Conservation (phyloP, 2,888 invertebrate species). For the Pyralis farinalis region DNA sequence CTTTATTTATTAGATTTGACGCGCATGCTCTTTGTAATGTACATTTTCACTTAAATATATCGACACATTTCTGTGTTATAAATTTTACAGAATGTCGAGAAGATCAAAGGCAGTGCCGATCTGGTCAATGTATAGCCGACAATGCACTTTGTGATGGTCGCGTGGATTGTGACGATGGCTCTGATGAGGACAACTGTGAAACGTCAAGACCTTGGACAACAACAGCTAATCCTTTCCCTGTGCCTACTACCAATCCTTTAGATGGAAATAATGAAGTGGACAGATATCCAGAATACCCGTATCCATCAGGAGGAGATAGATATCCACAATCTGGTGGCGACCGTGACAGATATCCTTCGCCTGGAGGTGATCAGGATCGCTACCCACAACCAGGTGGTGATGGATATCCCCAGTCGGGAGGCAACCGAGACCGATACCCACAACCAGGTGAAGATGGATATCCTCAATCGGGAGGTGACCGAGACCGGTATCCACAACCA, state of each 20-base stretch:
- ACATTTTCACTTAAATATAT: no score
- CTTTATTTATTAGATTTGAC: no score
- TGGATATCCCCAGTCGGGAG: background rate
- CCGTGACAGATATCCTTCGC: background rate
- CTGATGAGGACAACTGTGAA: slow-evolving; percentile 83
- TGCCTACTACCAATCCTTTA: background rate
- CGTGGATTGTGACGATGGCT: slow-evolving; percentile 83
- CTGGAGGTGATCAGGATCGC: background rate
- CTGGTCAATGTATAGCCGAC: slow-evolving; percentile 84
- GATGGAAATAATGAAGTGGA: background rate
- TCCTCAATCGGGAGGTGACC: background rate
- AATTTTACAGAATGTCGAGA: slow-evolving; percentile 80
- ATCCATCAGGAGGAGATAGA: background rate
- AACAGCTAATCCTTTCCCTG: slow-evolving; percentile 1
- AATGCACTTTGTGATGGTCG: slow-evolving; percentile 83
- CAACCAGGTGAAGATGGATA: background rate
- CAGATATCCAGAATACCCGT: no score
- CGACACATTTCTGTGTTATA: no score
- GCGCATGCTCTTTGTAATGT: no score
- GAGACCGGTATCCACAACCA: background rate
- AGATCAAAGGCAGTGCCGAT: slow-evolving; percentile 84
- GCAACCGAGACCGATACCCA: background rate
- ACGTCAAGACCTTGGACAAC: slow-evolving; percentile 9
- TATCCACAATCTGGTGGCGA: background rate
- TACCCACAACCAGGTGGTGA: background rate